Conservation (phyloP, 2,888 invertebrate species). For the Crematogaster levior region DNA sequence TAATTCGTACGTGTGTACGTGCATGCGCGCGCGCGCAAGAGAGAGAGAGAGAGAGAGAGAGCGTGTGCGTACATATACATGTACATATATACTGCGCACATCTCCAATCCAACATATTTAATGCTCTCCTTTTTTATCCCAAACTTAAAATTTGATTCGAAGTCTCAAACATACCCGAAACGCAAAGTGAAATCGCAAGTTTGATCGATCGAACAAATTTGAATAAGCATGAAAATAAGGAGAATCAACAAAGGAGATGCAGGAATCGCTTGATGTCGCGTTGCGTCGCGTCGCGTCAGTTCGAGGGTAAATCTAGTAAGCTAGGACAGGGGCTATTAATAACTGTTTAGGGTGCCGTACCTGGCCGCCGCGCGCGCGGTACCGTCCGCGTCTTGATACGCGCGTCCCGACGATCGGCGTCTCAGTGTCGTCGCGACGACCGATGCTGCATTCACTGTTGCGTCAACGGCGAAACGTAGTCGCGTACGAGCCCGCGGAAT, state of each 20-base stretch:
- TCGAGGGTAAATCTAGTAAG: conserved; percentile 84
- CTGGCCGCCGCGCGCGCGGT: conserved; percentile 81
- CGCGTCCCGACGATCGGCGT: conserved; percentile 83
- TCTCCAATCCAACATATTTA: neutral
- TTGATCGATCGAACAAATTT: neutral
- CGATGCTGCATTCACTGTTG: conserved; percentile 78
- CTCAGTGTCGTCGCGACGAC: conserved; percentile 85
- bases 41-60: no score
- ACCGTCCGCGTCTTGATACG: conserved; percentile 80
- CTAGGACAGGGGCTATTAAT: conserved; percentile 85
- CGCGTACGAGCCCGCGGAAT: conserved; percentile 4
- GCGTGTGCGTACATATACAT: neutral
- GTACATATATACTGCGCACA: neutral
- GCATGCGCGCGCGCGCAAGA: neutral
- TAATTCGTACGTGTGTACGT: neutral
- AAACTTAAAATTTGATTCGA: neutral
- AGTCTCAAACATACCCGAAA: neutral
- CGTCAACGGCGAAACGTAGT: conserved; percentile 55
- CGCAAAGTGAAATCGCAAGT: no score
- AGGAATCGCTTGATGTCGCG: conserved; percentile 32
- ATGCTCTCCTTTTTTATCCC: neutral
- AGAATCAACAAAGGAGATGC: neutral
- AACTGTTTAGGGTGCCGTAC: conserved; percentile 85
- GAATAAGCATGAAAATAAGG: neutral
- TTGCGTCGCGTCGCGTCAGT: conserved; percentile 71